Conservation (phyloP, 2,888 invertebrate genomes). For the Harpagoxenus sublaevis region DNA sequence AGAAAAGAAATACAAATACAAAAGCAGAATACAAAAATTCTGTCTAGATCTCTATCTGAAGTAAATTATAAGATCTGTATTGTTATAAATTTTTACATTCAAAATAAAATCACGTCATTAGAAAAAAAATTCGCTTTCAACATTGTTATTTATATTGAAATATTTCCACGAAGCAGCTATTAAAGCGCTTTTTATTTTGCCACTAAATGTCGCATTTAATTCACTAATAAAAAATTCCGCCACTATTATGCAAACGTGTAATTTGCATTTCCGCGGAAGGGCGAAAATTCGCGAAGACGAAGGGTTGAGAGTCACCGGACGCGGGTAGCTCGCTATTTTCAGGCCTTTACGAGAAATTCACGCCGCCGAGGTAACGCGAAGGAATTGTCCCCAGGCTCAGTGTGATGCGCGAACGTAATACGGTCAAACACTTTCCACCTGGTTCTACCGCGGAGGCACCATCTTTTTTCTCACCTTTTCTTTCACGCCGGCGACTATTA, state of each 20-base stretch:
- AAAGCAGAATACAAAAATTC: conserved; percentile 5
- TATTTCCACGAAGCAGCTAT: not conserved
- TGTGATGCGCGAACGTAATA: conserved; percentile 24
- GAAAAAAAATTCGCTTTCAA: conserved; percentile 6
- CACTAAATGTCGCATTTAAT: conserved; percentile 32
- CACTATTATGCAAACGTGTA: conserved; percentile 29
- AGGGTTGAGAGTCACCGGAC: conserved; percentile 72
- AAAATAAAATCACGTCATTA: not conserved
- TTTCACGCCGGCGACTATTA: conserved; percentile 69
- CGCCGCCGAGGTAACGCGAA: conserved; percentile 61
- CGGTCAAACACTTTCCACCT: conserved; percentile 65
- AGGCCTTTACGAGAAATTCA: conserved; percentile 74
- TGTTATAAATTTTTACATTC: not conserved
- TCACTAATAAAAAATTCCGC: conserved; percentile 40
- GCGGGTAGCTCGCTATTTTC: conserved; percentile 66
- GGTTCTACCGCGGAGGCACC: conserved; percentile 34
- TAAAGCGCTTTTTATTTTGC: conserved; percentile 34
- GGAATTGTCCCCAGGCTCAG: conserved; percentile 60
- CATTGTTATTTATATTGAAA: not conserved
- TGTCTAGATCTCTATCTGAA: not conserved
- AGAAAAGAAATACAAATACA: not conserved
- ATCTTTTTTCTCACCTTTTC: conserved; percentile 72
- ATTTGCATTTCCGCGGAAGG: conserved; percentile 40
- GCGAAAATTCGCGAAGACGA: conserved; percentile 43
- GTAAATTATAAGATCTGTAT: not conserved